Base-by-base conservation (phyloP, 2,888 invertebrate species). In the Synergus umbraculus region DNA sequence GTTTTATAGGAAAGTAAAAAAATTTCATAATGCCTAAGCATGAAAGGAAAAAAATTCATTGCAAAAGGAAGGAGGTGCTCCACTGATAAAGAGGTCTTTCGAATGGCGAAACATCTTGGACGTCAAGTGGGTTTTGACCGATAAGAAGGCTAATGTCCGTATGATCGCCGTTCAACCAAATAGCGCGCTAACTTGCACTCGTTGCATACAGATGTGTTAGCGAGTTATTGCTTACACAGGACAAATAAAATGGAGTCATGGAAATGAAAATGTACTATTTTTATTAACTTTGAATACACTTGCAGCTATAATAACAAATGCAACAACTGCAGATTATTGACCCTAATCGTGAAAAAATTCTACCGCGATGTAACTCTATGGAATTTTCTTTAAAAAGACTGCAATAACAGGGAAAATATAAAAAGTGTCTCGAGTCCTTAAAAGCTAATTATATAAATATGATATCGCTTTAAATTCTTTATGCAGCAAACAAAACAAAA, bases 81-180 rank as follows among this genome's bases (percentile, higher is more conserved):
- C 78, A 80, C 79, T 79, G 84, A 85, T 85, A 85, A 85, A 82
- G 83, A 84, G 83, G 83, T 85, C 84, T 86, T 85, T 84, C 78
- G 78, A 80, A 83, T 79, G 78, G 69, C 81, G 79, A 78, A 80
- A 60, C 76, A 58, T 60, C 63, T 76, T 76, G 65, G 78, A 22
- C 79, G 81, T 81, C 82, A 82, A 83, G 84, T 84, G 85, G 84
- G 83, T 83, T 82, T 86, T 85, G 85, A 85, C 86, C 83, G 86
- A 86, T 86, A 86, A 85, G 85, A 83, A 83, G 79, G 83, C 83
- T 80, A 82, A 65, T 78, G 81, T 78, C 84, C 82, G 81, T 73
- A 54, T 73, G 73, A 73, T 73, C 73, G 54, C 73, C 54, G 73
- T 73, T 54, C 49, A 73, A 73, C 73, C 37, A 73, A 73, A 69